phyloP scores from a whole-genome alignment of 2,888 invertebrate genomes.

The Melikaiella ostensackeni region DNA sequence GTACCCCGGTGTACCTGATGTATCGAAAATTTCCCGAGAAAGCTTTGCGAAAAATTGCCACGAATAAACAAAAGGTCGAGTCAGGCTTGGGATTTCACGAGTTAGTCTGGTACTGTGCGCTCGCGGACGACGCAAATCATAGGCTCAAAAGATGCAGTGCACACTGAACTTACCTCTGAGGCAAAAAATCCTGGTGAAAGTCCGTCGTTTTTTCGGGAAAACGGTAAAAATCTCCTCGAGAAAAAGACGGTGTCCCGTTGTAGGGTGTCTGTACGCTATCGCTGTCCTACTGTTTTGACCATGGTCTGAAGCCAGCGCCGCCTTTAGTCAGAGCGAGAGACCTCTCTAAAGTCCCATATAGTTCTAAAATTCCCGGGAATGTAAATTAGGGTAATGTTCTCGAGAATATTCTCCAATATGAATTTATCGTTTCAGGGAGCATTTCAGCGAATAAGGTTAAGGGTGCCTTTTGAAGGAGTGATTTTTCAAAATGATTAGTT shows the following conservation, averaged over 20 bases:
- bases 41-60: constrained; percentile 68
- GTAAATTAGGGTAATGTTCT: not conserved
- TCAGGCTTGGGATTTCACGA: constrained; percentile 58
- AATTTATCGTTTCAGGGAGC: not conserved
- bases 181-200: constrained; percentile 68
- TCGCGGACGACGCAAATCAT: constrained; percentile 33
- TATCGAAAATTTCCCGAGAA: constrained; percentile 60
- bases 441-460: not conserved
- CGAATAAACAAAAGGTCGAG: constrained; percentile 75
- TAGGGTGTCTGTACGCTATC: constrained; percentile 74
- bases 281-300: constrained; percentile 71
- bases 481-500: not conserved
- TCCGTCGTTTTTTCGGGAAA: constrained; percentile 66
- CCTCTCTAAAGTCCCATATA: constrained; percentile 61
- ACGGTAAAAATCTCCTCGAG: constrained; percentile 69
- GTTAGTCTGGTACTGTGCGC: constrained; percentile 41
- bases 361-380: constrained; percentile 6
- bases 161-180: constrained; percentile 69
- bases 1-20: constrained; percentile 17
- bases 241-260: constrained; percentile 73
- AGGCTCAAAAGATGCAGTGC: constrained; percentile 36
- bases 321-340: constrained; percentile 66
- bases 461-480: not conserved
- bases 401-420: not conserved
- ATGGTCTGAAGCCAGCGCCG: constrained; percentile 63